A percentile compares a stretch with the other conserved stretches of the same genome.
These are phyloP conservation scores for Corythoichthys intestinalis DNA, from an alignment of 2,113 vertebrate species.

Conservation along the genomic window DNA sequence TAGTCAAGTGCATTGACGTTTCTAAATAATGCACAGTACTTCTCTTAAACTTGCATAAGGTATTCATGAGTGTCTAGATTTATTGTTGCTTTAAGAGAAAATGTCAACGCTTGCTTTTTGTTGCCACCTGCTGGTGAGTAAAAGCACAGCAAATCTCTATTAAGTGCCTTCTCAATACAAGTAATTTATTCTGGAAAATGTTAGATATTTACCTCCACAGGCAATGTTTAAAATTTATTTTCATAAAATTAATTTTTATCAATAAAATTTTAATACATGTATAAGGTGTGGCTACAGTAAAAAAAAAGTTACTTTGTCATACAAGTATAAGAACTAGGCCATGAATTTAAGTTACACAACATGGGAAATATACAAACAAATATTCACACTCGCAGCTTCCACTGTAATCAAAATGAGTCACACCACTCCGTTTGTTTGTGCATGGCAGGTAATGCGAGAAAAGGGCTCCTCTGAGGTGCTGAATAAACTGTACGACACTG, in stretches of 20 bases:
- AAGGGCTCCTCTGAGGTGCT: constrained; percentile 94
- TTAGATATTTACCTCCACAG: too few species aligned
- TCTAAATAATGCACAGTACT: constrained; percentile 2
- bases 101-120: constrained; percentile 20
- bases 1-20: background rate
- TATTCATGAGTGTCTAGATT: constrained; percentile 17
- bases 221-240: too few species aligned
- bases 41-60: constrained; percentile 13
- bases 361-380: too few species aligned
- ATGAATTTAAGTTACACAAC: too few species aligned
- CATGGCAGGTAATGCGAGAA: constrained; percentile 86
- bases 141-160: constrained; percentile 22
- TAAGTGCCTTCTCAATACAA: background rate
- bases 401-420: background rate
- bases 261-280: too few species aligned
- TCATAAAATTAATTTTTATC: too few species aligned
- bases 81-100: constrained; percentile 8
- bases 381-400: background rate
- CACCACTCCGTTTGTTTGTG: background rate
- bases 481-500: constrained; percentile 93
- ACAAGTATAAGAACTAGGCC: too few species aligned
- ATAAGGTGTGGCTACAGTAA: too few species aligned
- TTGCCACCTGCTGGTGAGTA: constrained; percentile 55
- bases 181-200: too few species aligned
- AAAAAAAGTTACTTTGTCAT: too few species aligned